A percentile compares a stretch with the other conserved stretches of the same genome.
These are phyloP conservation scores for Drosophila anceps DNA, from an alignment of 2,888 invertebrate genomes.

Conservation along the genomic window DNA sequence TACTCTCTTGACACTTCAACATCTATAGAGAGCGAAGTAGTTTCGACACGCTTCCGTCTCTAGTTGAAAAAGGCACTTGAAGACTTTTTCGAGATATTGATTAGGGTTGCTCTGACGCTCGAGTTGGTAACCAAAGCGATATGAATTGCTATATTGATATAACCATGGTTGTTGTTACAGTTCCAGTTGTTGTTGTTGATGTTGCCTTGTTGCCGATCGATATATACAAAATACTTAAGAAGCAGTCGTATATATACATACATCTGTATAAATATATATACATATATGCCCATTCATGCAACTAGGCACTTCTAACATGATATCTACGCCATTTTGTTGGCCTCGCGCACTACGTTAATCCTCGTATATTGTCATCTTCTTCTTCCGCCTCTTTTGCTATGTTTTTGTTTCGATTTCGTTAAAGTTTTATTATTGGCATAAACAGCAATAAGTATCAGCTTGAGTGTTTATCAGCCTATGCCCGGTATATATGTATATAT, in stretches of 20 bases:
- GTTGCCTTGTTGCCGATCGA: constrained; percentile 53
- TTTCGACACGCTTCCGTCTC: constrained; percentile 9
- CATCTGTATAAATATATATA: background rate
- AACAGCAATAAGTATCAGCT: constrained; percentile 42
- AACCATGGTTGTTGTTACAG: constrained; percentile 21
- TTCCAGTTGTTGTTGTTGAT: constrained; percentile 16
- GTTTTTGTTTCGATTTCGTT: constrained; percentile 29
- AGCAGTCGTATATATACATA: constrained; percentile 5
- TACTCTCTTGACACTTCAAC: background rate
- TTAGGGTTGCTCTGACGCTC: constrained; percentile 52
- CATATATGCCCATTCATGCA: constrained; percentile 11
- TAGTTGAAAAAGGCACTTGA: constrained; percentile 54
- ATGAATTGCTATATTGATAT: constrained; percentile 55
- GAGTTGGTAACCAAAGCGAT: constrained; percentile 45
- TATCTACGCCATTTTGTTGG: constrained; percentile 62
- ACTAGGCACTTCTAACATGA: constrained; percentile 45
- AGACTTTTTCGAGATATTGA: constrained; percentile 74
- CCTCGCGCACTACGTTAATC: constrained; percentile 60
- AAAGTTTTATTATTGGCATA: constrained; percentile 73
- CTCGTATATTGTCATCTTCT: constrained; percentile 67
- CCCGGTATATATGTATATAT: constrained; percentile 30
- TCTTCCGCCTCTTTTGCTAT: constrained; percentile 31
- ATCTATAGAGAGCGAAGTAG: background rate
- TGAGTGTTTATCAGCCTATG: constrained; percentile 60
- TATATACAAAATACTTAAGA: constrained; percentile 51